Evolutionary conservation across 1,140 invertebrate species (phyloP), one percentile per base, ranked within the genome.

Genomic region (Saccostrea cuccullata): DNA sequence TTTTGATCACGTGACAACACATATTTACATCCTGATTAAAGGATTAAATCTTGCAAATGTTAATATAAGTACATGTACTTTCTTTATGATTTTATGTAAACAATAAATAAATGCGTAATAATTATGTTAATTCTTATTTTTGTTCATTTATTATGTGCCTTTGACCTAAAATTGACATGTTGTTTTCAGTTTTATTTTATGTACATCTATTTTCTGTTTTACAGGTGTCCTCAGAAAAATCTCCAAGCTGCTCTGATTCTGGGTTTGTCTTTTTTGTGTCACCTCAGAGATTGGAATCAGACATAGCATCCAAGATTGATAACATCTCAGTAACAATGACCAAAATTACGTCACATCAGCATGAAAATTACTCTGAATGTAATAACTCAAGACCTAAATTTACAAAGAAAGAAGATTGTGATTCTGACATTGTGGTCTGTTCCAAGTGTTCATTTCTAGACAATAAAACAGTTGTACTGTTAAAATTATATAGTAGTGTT

Each of bases 171-270:
- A 36, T 8, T 47, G 9, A 47, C 6, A 47, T 5, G 6, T 6
- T 47, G 47, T 47, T 47, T 47, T 47, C 6, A 47, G 47, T 47
- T 47, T 47, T 6, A 3, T 6, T 47, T 9, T 47, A n/a, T 67
- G 20, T 67, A 20, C n/a, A 67, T 20, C 6, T 20, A n/a, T 2
- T 67, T 20, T 67, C 15, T 47, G 47, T 30, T 30, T 26, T 23
- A 13, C 67, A 77, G 70, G 15, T 77, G 30, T 77, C 70, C 23
- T 77, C 70, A 9, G 70, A 77, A 77, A 77, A 77, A 36, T 30
- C 30, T 36, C 26, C 70, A 77, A 36, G 12, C 15, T 77, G 70
- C 70, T 30, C 23, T 12, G 70, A 77, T 15, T 77, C 70, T 30
- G 70, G 70, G 0, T 77, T 77, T 13, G 26, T 77, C 26, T 77